Evolutionary conservation across 2,113 vertebrate genomes (phyloP).

Genomic region (Pygoscelis antarcticus): DNA sequence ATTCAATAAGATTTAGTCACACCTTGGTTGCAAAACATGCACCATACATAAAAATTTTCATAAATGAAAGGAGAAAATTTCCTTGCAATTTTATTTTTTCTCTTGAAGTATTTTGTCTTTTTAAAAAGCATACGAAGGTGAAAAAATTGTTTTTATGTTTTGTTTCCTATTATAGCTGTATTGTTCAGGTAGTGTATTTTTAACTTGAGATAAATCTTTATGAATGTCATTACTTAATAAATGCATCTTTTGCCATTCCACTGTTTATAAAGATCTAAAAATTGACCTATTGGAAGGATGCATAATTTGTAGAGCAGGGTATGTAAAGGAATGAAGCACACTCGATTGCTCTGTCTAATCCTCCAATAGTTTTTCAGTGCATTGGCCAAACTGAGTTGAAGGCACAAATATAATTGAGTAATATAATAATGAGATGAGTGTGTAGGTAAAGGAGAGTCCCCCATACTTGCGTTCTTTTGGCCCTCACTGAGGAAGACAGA

Average conservation of each 20-base stretch:
- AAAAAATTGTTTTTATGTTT: neutral
- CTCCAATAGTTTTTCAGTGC: neutral
- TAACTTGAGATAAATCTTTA: neutral
- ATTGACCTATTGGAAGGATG: neutral
- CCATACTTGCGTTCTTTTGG: neutral
- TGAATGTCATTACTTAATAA: neutral
- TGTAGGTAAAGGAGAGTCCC: neutral
- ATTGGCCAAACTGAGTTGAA: neutral
- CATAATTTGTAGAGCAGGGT: neutral
- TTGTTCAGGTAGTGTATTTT: neutral
- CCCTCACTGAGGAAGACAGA: neutral
- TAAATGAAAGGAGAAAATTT: neutral
- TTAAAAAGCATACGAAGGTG: neutral
- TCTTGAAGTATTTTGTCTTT: neutral
- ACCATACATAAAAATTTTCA: neutral
- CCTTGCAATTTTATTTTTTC: neutral
- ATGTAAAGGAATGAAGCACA: neutral
- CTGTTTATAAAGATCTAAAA: neutral
- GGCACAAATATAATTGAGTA: neutral
- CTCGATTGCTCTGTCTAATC: neutral
- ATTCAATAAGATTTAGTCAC: neutral
- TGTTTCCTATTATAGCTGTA: neutral
- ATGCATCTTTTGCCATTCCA: neutral
- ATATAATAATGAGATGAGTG: neutral
- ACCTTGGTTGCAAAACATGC: neutral